These are phyloP conservation scores for Trachymyrmex cornetzi DNA, from an alignment of 1,140 invertebrate genomes.

Conservation along the genomic window DNA sequence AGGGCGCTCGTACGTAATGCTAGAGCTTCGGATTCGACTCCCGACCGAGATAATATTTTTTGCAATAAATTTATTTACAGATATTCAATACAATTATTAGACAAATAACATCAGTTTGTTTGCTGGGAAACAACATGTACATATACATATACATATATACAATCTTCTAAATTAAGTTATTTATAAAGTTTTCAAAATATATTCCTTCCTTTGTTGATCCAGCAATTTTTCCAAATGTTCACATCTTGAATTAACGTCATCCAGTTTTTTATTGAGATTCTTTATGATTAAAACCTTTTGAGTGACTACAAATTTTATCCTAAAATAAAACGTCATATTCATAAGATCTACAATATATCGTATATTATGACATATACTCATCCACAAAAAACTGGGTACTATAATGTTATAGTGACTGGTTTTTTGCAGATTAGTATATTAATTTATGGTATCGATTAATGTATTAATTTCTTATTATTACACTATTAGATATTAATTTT, in stretches of 20 bases:
- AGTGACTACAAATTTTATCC: constrained; percentile 92
- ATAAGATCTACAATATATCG: not conserved
- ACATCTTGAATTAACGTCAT: constrained; percentile 90
- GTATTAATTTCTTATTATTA: not conserved
- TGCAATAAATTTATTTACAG: too few relatives aligned
- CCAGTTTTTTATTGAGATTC: constrained; percentile 90
- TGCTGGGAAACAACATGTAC: not conserved
- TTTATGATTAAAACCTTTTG: constrained; percentile 92
- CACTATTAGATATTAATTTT: not conserved
- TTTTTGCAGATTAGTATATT: not conserved
- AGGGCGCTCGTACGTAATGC: too few relatives aligned
- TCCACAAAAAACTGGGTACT: too few relatives aligned
- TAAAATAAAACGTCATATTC: constrained; percentile 84
- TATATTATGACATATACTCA: not conserved
- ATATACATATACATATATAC: not conserved
- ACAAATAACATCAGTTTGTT: too few relatives aligned
- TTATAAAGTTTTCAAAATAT: constrained; percentile 86
- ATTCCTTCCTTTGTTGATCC: constrained; percentile 92
- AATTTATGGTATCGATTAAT: not conserved
- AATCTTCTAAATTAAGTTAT: not conserved
- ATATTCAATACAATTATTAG: too few relatives aligned
- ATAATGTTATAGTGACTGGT: too few relatives aligned
- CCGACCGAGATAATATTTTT: too few relatives aligned
- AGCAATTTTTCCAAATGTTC: constrained; percentile 91
- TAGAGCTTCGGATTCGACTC: too few relatives aligned